phyloP scores from a whole-genome alignment of 2,888 invertebrate species.

The Anthoptus insignis region DNA sequence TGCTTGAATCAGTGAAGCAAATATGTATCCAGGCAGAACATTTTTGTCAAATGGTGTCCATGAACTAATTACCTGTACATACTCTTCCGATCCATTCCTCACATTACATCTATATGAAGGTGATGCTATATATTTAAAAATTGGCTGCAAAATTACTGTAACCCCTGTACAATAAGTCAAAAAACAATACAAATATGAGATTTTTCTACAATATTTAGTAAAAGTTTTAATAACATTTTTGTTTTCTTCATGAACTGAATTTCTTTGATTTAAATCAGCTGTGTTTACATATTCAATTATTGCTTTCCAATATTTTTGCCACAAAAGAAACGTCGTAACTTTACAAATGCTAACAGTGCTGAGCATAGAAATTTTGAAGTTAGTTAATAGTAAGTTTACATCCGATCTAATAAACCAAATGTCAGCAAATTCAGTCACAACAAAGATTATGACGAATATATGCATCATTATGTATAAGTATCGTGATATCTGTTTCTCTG shows the following conservation, averaged over 20 bases:
- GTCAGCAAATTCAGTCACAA: slow-evolving; percentile 65
- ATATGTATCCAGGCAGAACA: slow-evolving; percentile 59
- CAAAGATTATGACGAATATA: slow-evolving; percentile 61
- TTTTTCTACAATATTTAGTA: slow-evolving; percentile 66
- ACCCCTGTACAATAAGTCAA: slow-evolving; percentile 68
- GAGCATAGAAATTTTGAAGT: slow-evolving; percentile 72
- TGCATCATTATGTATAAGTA: slow-evolving; percentile 63
- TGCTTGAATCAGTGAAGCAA: slow-evolving; percentile 62
- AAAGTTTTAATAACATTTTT: slow-evolving; percentile 53
- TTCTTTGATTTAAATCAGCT: slow-evolving; percentile 62
- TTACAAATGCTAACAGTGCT: slow-evolving; percentile 68
- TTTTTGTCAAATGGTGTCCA: slow-evolving; percentile 75
- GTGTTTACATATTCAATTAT: slow-evolving; percentile 68
- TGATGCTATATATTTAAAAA: slow-evolving; percentile 59
- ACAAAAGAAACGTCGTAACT: slow-evolving; percentile 62
- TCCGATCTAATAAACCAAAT: slow-evolving; percentile 69
- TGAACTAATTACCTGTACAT: slow-evolving; percentile 69
- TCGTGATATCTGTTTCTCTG: slow-evolving; percentile 55
- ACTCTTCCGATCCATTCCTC: slow-evolving; percentile 61
- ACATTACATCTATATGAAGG: slow-evolving; percentile 61
- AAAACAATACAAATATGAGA: slow-evolving; percentile 67
- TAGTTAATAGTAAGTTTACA: slow-evolving; percentile 64
- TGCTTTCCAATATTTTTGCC: slow-evolving; percentile 66
- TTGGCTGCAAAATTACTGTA: slow-evolving; percentile 64
- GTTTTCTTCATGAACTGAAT: slow-evolving; percentile 54